Evolutionary conservation across 2,113 vertebrate genomes (phyloP).

Genomic region (Tonatia bakeri): DNA sequence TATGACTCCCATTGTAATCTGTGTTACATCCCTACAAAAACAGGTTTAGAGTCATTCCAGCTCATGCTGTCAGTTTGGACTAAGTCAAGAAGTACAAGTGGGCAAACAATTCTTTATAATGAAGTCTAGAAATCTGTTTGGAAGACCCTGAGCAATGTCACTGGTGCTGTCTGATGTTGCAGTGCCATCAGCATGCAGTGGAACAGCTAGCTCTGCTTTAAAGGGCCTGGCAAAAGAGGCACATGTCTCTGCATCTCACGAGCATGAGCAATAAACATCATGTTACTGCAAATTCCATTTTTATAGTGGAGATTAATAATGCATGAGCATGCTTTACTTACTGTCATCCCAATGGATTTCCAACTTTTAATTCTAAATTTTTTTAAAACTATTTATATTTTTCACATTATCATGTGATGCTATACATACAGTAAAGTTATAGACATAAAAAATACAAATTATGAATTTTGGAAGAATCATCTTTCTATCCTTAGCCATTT

Average conservation of each 20-base stretch:
- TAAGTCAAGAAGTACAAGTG: slow-evolving; percentile 62
- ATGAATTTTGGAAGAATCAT: not conserved
- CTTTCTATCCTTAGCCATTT: not conserved
- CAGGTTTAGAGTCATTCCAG: slow-evolving; percentile 70
- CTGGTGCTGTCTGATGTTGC: slow-evolving; percentile 71
- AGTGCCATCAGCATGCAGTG: slow-evolving; percentile 74
- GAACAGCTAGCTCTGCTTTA: slow-evolving; percentile 75
- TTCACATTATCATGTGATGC: not conserved
- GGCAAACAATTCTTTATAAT: slow-evolving; percentile 74
- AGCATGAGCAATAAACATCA: slow-evolving; percentile 77
- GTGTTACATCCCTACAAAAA: slow-evolving; percentile 51
- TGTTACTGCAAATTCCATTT: slow-evolving; percentile 78
- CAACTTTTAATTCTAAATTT: slow-evolving; percentile 69
- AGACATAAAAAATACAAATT: slow-evolving; percentile 18
- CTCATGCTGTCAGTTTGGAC: slow-evolving; percentile 72
- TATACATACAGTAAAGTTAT: not conserved
- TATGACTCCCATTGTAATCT: slow-evolving; percentile 54
- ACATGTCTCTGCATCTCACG: slow-evolving; percentile 71
- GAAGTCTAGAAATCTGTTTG: slow-evolving; percentile 78
- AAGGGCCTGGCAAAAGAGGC: slow-evolving; percentile 76
- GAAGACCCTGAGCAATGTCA: slow-evolving; percentile 77
- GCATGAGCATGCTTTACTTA: slow-evolving; percentile 66
- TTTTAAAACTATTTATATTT: not conserved
- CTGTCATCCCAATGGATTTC: slow-evolving; percentile 66
- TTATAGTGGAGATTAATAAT: slow-evolving; percentile 81